Percentiles rank a stretch among this genome's conserved stretches.
phyloP scores from a whole-genome alignment of 2,888 invertebrate genomes.

The Thalpophila matura region DNA sequence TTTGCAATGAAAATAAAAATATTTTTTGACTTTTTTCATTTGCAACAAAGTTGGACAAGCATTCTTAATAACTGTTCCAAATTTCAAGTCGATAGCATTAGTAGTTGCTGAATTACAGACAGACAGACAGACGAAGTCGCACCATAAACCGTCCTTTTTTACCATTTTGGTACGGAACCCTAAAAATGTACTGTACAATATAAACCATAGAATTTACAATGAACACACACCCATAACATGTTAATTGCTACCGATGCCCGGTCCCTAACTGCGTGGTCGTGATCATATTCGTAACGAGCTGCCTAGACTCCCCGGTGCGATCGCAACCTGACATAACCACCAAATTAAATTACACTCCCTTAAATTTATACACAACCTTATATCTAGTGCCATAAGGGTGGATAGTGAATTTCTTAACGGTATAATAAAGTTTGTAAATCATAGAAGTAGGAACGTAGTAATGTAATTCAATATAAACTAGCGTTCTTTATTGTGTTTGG shows the following conservation, averaged over 20 bases:
- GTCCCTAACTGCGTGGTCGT: constrained; percentile 48
- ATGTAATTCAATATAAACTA: constrained; percentile 48
- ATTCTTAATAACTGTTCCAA: no score
- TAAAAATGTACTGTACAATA: no score
- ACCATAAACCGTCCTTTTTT: no score
- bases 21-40: no score
- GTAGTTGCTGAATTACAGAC: no score
- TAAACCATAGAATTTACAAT: constrained; percentile 10
- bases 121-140: no score
- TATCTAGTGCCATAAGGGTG: fast-evolving
- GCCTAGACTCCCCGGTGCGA: constrained; percentile 49
- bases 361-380: constrained; percentile 20
- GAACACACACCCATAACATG: constrained; percentile 50
- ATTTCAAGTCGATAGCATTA: no score
- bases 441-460: constrained; percentile 31
- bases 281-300: constrained; percentile 61
- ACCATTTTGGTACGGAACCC: no score
- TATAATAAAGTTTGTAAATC: constrained; percentile 10
- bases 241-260: constrained; percentile 64
- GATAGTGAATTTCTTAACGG: fast-evolving
- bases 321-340: constrained; percentile 22
- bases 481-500: constrained; percentile 33
- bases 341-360: background rate
- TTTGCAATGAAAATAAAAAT: no score
- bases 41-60: no score